These are phyloP conservation scores for Zaprionus inermis DNA, from an alignment of 1,140 invertebrate species.

Conservation along the genomic window DNA sequence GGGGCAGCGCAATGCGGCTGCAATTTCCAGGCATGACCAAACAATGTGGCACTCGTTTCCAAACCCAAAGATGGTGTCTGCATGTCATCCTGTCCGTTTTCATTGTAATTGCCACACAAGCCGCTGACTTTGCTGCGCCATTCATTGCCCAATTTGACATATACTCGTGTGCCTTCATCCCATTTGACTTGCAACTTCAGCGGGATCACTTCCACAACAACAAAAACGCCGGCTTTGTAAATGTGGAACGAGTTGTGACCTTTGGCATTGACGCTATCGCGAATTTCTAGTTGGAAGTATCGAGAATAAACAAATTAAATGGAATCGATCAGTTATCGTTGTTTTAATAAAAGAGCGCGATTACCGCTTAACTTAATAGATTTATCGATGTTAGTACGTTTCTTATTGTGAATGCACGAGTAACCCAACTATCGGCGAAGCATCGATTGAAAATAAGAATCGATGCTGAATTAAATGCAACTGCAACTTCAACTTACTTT, in stretches of 20 bases:
- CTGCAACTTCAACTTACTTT: conserved; percentile 53
- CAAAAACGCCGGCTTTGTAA: conserved; percentile 88
- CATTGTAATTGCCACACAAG: conserved; percentile 96
- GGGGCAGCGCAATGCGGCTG: conserved; percentile 89
- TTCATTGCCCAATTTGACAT: conserved; percentile 89
- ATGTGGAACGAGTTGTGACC: conserved; percentile 73
- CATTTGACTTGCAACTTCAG: conserved; percentile 92
- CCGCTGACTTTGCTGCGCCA: conserved; percentile 93
- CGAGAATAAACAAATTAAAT: not conserved
- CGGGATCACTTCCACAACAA: conserved; percentile 91
- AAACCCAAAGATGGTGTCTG: conserved; percentile 91
- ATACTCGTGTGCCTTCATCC: conserved; percentile 93
- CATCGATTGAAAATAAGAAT: not conserved
- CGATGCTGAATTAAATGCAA: no score
- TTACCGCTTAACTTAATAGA: not conserved
- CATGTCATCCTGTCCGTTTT: conserved; percentile 92
- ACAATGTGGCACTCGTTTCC: conserved; percentile 89
- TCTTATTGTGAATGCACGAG: not conserved
- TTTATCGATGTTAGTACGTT: not conserved
- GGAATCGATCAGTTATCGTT: not conserved
- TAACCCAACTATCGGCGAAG: not conserved
- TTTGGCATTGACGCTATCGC: conserved; percentile 68
- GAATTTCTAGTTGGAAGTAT: conserved; percentile 49
- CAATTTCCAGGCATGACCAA: conserved; percentile 95
- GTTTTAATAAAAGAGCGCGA: no score